phyloP scores from a whole-genome alignment of 2,113 vertebrate genomes.

The Egretta garzetta region DNA sequence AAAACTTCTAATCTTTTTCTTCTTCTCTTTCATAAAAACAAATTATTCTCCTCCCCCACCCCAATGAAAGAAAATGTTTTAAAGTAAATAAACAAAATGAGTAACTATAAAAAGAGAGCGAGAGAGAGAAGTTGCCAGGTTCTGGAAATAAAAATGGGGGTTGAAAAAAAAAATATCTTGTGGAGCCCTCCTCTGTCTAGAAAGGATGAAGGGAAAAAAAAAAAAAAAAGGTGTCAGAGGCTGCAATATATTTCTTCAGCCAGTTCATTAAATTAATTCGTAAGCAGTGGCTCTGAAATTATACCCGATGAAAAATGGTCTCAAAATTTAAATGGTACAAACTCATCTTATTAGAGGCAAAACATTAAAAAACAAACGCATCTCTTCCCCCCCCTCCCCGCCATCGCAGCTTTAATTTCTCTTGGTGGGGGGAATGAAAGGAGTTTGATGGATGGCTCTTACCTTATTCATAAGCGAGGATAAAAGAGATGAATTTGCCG shows the following conservation, averaged over 20 bases:
- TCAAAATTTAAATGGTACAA: conserved; percentile 99
- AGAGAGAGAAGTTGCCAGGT: conserved; percentile 71
- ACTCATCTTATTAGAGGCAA: conserved; percentile 99
- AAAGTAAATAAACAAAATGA: conserved; percentile 70
- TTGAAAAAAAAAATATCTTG: conserved; percentile 61
- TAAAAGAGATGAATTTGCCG: conserved; percentile 99
- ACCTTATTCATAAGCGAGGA: conserved; percentile 99
- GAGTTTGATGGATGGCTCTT: conserved; percentile 95
- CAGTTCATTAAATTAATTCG: conserved; percentile 99
- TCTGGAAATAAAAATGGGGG: conserved; percentile 67
- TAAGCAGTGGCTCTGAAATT: conserved; percentile 96
- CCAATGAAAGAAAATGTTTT: conserved; percentile 33
- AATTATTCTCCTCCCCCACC: neutral
- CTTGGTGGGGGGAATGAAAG: conserved; percentile 86
- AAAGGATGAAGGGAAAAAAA: conserved; percentile 76
- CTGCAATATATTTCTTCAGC: conserved; percentile 94
- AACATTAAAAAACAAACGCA: conserved; percentile 99
- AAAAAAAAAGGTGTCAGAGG: conserved; percentile 91
- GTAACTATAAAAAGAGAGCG: conserved; percentile 77
- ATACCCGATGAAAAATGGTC: conserved; percentile 97
- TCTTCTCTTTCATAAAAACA: neutral
- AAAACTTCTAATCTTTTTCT: conserved; percentile 43
- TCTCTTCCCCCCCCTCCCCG: conserved; percentile 76
- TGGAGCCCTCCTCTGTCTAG: conserved; percentile 70
- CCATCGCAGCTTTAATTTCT: conserved; percentile 88